Percentiles rank a stretch among this genome's conserved stretches.
These are phyloP conservation scores for Rhinophrynus dorsalis DNA, from an alignment of 2,797 vertebrate species.

Conservation along the genomic window DNA sequence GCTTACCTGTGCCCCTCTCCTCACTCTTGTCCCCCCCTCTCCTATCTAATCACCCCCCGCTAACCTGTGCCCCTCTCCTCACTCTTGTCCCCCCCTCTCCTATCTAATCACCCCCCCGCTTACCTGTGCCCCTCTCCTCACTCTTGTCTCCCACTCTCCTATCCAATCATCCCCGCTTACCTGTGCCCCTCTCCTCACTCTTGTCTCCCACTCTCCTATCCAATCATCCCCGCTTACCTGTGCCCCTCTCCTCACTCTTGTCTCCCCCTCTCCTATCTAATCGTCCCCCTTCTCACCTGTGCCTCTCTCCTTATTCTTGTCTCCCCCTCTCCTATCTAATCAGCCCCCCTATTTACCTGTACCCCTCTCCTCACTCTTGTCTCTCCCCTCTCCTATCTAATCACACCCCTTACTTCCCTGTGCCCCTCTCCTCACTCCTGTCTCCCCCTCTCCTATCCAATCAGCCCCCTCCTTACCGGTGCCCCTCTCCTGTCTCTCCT, in stretches of 20 bases:
- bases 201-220: background rate
- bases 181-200: background rate
- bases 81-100: no score
- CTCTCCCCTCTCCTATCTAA: background rate
- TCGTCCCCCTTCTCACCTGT: background rate
- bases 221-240: background rate
- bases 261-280: conserved; percentile 33
- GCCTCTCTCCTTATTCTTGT: background rate
- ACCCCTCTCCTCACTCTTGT: background rate
- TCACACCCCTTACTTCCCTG: background rate
- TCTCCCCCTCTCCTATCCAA: background rate
- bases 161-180: no score
- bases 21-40: no score
- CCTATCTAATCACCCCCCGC: no score
- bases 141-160: no score
- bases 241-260: conserved; percentile 1
- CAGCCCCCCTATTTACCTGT: background rate
- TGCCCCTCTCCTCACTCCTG: background rate
- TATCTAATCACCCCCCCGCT: no score
- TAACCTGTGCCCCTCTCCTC: no score
- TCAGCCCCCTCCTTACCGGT: background rate
- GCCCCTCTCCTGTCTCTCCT: background rate
- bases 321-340: background rate
- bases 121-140: no score
- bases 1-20: no score